Percentiles rank a stretch among this genome's conserved stretches.
These are phyloP conservation scores for Podargus strigoides DNA, from an alignment of 2,797 vertebrate species.

Conservation along the genomic window DNA sequence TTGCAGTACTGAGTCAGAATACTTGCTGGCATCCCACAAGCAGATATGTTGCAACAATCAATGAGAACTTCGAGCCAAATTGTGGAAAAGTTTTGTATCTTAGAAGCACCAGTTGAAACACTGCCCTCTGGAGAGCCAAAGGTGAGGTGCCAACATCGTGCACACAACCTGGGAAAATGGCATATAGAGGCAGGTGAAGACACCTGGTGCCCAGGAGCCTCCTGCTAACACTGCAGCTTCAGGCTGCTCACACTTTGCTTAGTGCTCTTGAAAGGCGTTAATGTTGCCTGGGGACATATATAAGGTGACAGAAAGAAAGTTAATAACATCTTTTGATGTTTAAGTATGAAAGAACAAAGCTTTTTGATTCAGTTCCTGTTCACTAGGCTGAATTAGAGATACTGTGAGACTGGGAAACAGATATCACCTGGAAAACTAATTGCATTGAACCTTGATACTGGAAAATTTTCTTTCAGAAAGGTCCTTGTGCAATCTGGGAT, in stretches of 20 bases:
- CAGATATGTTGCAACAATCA: not conserved
- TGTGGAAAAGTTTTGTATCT: not conserved
- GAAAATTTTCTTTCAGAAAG: not conserved
- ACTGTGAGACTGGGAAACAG: not conserved
- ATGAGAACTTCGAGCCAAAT: not conserved
- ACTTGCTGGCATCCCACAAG: not conserved
- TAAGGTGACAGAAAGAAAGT: not conserved
- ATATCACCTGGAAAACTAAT: not conserved
- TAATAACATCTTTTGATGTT: not conserved
- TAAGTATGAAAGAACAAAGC: not conserved
- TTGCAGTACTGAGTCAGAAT: not conserved
- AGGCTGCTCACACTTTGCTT: accelerated
- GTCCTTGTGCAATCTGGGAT: not conserved
- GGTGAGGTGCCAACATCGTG: not conserved
- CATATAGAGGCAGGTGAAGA: not conserved
- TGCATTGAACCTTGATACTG: not conserved
- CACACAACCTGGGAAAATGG: not conserved
- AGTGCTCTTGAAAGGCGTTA: not conserved
- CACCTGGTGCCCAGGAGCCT: not conserved
- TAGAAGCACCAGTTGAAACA: accelerated
- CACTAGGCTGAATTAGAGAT: not conserved
- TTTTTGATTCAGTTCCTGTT: not conserved
- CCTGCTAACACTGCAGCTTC: not conserved
- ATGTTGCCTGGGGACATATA: not conserved
- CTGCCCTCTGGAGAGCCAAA: not conserved